Percentiles rank a stretch among this genome's conserved stretches.
Conservation (phyloP, 2,113 vertebrate genomes). For the Oryctolagus cuniculus region DNA sequence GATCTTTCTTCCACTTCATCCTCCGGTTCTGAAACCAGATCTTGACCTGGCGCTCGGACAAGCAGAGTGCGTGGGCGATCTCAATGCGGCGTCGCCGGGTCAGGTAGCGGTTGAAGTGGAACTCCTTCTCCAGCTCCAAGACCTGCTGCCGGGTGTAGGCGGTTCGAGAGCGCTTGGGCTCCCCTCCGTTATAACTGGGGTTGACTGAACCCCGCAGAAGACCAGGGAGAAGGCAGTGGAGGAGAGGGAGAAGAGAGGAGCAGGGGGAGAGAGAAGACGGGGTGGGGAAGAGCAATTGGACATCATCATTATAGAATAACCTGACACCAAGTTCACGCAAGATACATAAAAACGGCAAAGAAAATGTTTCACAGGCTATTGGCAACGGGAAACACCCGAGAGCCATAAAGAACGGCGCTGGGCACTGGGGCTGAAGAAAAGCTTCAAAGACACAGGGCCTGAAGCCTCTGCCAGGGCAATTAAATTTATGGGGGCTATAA, state of each 20-base stretch:
- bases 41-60: slow-evolving; percentile 99
- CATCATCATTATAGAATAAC: slow-evolving; percentile 93
- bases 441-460: slow-evolving; percentile 95
- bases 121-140: slow-evolving; percentile 99
- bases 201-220: slow-evolving; percentile 92
- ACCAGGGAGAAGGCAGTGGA: slow-evolving; percentile 72
- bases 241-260: slow-evolving; percentile 64
- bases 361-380: slow-evolving; percentile 89
- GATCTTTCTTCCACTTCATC: slow-evolving; percentile 99
- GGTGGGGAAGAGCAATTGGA: slow-evolving; percentile 90
- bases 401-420: slow-evolving; percentile 93
- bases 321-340: slow-evolving; percentile 91
- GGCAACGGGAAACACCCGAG: slow-evolving; percentile 90
- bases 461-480: slow-evolving; percentile 95
- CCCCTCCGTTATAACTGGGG: slow-evolving; percentile 96
- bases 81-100: slow-evolving; percentile 98
- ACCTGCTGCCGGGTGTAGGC: slow-evolving; percentile 99
- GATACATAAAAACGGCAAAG: slow-evolving; percentile 91
- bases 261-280: slow-evolving; percentile 79
- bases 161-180: slow-evolving; percentile 99
- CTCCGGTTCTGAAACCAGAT: slow-evolving; percentile 99
- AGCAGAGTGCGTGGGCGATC: slow-evolving; percentile 98
- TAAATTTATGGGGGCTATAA: slow-evolving; percentile 99
- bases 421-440: slow-evolving; percentile 94
- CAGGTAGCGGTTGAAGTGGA: slow-evolving; percentile 99